A percentile compares a stretch with the other conserved stretches of the same genome.
These are phyloP conservation scores for Camelus bactrianus DNA, from an alignment of 2,113 vertebrate species.

Conservation along the genomic window DNA sequence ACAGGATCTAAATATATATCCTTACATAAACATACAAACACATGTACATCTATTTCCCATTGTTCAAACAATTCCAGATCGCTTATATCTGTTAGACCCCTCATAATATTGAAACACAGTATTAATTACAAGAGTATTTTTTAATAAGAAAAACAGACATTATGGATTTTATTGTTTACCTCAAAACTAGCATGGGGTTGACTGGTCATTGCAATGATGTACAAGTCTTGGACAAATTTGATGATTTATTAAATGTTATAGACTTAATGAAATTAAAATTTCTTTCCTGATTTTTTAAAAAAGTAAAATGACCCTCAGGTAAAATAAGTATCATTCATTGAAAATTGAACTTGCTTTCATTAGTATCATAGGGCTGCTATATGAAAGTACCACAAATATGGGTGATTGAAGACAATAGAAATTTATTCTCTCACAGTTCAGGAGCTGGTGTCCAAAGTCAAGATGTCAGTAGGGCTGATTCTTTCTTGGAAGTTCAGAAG, in stretches of 20 bases:
- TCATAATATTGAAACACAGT: not conserved
- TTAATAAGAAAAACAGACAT: slow-evolving; percentile 55
- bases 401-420: not conserved
- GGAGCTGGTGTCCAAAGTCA: not conserved
- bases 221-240: slow-evolving; percentile 32
- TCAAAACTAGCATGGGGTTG: slow-evolving; percentile 55
- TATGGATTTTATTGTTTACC: slow-evolving; percentile 33
- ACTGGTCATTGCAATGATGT: slow-evolving; percentile 41
- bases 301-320: slow-evolving; percentile 28
- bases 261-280: slow-evolving; percentile 64
- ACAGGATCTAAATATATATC: not conserved
- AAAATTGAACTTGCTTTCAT: slow-evolving; percentile 47
- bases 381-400: not conserved
- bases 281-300: slow-evolving; percentile 19
- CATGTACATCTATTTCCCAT: not conserved
- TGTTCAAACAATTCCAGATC: not conserved
- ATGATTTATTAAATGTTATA: slow-evolving; percentile 51
- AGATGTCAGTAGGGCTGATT: not conserved
- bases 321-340: slow-evolving; percentile 30
- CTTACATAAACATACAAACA: not conserved
- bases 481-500: not conserved
- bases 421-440: not conserved
- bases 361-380: not conserved
- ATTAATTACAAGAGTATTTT: not conserved
- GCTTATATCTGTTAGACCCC: not conserved